phyloP scores from a whole-genome alignment of 2,113 vertebrate species.

The Aldabrachelys gigantea region DNA sequence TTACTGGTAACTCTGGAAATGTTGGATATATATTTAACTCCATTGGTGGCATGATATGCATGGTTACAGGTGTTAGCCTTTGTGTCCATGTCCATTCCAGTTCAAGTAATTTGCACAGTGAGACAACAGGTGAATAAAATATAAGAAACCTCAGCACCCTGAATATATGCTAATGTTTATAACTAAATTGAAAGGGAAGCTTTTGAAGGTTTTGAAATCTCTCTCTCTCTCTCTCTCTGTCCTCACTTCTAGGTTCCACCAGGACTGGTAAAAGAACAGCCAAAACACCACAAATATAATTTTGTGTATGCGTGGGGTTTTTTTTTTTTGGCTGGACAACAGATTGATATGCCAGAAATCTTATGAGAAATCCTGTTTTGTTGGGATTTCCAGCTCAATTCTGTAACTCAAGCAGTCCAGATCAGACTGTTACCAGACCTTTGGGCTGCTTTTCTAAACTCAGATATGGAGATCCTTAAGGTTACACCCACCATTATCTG shows the following conservation, averaged over 20 bases:
- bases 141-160: background rate
- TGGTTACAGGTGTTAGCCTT: background rate
- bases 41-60: background rate
- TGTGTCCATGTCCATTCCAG: background rate
- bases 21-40: background rate
- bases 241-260: slow-evolving; percentile 44
- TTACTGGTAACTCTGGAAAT: background rate
- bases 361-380: slow-evolving; percentile 67
- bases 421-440: slow-evolving; percentile 63
- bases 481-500: slow-evolving; percentile 62
- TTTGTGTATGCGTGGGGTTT: slow-evolving; percentile 57
- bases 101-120: background rate
- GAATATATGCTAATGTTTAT: slow-evolving; percentile 6
- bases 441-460: slow-evolving; percentile 49
- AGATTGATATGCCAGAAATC: slow-evolving; percentile 58
- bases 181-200: background rate
- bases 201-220: slow-evolving; percentile 8
- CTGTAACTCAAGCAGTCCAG: slow-evolving; percentile 51
- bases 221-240: slow-evolving; percentile 22
- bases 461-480: slow-evolving; percentile 52
- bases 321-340: slow-evolving; percentile 54
- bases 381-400: slow-evolving; percentile 63
- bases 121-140: slow-evolving; percentile 22
- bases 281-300: background rate
- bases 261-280: slow-evolving; percentile 56